Conservation (phyloP, 23 tunicate species). For the Trididemnum clinides region DNA sequence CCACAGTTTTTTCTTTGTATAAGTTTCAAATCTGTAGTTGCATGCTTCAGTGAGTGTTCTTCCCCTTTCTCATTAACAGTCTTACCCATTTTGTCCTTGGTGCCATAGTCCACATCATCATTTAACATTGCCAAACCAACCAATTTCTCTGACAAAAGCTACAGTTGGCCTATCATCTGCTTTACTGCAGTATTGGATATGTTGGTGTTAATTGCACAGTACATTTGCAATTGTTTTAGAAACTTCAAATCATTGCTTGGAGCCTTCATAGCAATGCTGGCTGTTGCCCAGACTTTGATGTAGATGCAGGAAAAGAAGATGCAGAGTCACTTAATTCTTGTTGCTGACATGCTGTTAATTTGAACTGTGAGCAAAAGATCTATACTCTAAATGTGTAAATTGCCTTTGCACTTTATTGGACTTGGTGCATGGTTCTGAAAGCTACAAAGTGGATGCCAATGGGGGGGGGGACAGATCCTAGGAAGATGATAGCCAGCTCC, state of each 20-base stretch:
- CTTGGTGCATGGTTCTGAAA: background rate
- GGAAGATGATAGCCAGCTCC: background rate
- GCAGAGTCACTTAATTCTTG: background rate
- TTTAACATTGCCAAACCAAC: background rate
- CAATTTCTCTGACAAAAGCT: background rate
- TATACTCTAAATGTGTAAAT: background rate
- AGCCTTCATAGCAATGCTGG: background rate
- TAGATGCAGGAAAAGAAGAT: constrained; percentile 1
- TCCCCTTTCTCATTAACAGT: background rate
- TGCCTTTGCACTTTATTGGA: background rate
- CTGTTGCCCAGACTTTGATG: constrained; percentile 5
- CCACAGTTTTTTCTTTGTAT: background rate
- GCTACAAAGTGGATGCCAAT: background rate
- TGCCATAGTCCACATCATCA: constrained; percentile 7
- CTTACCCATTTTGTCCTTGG: background rate
- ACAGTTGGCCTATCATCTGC: background rate
- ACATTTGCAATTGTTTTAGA: background rate
- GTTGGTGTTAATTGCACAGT: background rate
- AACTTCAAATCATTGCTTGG: background rate
- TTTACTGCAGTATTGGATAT: background rate
- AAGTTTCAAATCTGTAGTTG: background rate
- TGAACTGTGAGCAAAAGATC: background rate
- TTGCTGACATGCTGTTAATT: background rate
- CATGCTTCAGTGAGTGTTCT: background rate
- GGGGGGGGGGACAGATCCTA: background rate